A percentile compares a stretch with the other conserved stretches of the same genome.
Evolutionary conservation across 2,797 vertebrate species (phyloP).

Genomic region (Prunella strophiata): DNA sequence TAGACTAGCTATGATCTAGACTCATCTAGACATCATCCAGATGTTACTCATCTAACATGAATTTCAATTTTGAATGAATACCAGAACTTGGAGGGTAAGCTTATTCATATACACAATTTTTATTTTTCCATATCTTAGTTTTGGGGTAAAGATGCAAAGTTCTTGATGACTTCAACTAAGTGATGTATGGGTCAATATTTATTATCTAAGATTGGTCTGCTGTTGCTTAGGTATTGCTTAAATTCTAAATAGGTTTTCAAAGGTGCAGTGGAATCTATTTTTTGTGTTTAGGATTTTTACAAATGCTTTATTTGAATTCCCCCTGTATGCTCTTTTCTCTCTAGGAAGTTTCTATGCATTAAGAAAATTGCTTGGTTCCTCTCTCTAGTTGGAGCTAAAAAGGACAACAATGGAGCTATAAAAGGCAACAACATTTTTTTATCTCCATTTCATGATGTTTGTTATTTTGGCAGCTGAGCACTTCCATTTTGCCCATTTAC

Average conservation of each 20-base stretch:
- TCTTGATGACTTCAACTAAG: neutral
- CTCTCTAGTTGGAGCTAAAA: neutral
- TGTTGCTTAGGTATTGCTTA: neutral
- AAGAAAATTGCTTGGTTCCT: neutral
- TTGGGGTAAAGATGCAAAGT: neutral
- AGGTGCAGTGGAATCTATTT: neutral
- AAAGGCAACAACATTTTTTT: neutral
- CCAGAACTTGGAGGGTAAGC: neutral
- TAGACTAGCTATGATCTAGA: neutral
- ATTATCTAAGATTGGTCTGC: neutral
- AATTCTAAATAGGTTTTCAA: neutral
- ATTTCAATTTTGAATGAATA: neutral
- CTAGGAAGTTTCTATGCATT: neutral
- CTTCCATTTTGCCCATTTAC: neutral
- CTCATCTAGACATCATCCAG: too few species aligned
- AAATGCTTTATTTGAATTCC: neutral
- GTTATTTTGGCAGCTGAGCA: neutral
- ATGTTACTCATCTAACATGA: neutral
- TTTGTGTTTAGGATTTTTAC: neutral
- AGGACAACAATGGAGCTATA: neutral
- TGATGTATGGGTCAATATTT: neutral
- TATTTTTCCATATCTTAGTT: neutral
- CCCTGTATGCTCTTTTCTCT: neutral
- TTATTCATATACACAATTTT: neutral
- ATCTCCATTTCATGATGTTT: neutral